A percentile compares a stretch with the other conserved stretches of the same genome.
These are phyloP conservation scores for Desoria tigrina DNA, from an alignment of 2,888 invertebrate genomes.

Conservation along the genomic window DNA sequence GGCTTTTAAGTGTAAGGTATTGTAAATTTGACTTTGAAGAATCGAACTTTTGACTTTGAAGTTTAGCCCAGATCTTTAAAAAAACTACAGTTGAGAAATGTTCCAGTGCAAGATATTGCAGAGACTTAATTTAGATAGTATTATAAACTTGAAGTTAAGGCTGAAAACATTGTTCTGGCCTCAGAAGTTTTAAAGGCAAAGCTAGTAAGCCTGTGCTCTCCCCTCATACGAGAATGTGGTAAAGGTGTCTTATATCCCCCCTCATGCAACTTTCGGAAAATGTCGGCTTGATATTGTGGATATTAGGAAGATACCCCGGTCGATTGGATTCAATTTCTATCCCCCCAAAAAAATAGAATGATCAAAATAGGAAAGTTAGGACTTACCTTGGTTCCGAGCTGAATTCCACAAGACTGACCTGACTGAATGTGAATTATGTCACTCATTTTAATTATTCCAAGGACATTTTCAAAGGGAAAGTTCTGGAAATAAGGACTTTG, in stretches of 20 bases:
- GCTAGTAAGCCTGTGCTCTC: background rate
- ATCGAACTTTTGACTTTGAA: no score
- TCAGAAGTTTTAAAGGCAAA: background rate
- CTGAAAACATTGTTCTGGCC: no score
- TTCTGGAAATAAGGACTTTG: background rate
- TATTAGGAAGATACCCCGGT: conserved; percentile 3
- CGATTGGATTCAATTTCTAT: conserved; percentile 8
- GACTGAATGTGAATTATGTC: conserved; percentile 4
- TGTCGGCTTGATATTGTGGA: conserved; percentile 9
- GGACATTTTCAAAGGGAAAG: background rate
- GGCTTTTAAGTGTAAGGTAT: no score
- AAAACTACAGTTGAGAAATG: no score
- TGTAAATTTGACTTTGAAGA: no score
- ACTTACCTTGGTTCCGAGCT: background rate
- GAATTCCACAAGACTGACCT: conserved; percentile 6
- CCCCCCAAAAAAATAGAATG: background rate
- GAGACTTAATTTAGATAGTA: no score
- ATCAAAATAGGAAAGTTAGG: background rate
- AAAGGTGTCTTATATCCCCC: background rate
- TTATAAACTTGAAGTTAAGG: no score
- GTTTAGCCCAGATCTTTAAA: no score
- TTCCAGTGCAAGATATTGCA: no score
- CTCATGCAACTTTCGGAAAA: conserved; percentile 9
- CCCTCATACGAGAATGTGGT: background rate
- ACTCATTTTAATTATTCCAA: conserved; percentile 8